Base-by-base conservation (phyloP, 2,888 invertebrate species). In the Philhelius pedissequus region DNA sequence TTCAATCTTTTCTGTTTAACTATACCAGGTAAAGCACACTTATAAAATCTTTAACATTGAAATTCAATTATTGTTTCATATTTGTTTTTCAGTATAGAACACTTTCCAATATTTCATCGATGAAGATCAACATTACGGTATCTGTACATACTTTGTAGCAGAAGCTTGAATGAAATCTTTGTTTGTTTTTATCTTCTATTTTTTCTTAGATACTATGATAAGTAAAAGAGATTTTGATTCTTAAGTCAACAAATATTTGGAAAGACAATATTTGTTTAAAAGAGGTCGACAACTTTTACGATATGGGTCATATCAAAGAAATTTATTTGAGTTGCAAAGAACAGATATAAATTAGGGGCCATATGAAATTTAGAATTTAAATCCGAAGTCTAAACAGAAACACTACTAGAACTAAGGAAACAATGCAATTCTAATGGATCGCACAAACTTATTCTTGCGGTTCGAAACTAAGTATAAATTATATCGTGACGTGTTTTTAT, bases 21-120 rank as follows among this genome's bases (percentile, higher is more conserved):
- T 74, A 74, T 54, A n/a, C n/a, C n/a, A 48, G 22, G 32, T 45
- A 30, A 9, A 75, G 35, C 25, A 40, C 38, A 15, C 9, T 25
- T 8, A 32, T 25, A n/a, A 25, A 77, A 40, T 52, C 38, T 64
- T 20, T 56, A 40, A 83, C 83, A 83, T 43, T 27, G 60, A 70
- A 83, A 66, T 54, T 74, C 83, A 79, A 83, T 83, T 83, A 83
- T 52, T 48, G n/a, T 62, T 43, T 6, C 11, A 50, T 40, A 52
- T 18, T 68, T 35, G 58, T 66, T 60, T 0, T 25, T 25, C 18
- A n/a, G 25, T 32, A 11, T 32, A 22, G 13, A 27, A 58, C 1
- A 32, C 22, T 52, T 54, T 48, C 27, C 25, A 35, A 30, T 25
- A 60, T 64, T 25, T 13, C n/a, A 4, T 9, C 35, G 15, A n/a